Evolutionary conservation across 2,113 vertebrate genomes (phyloP), one percentile per base, ranked within the genome.

Genomic region (Lycaon pictus): DNA sequence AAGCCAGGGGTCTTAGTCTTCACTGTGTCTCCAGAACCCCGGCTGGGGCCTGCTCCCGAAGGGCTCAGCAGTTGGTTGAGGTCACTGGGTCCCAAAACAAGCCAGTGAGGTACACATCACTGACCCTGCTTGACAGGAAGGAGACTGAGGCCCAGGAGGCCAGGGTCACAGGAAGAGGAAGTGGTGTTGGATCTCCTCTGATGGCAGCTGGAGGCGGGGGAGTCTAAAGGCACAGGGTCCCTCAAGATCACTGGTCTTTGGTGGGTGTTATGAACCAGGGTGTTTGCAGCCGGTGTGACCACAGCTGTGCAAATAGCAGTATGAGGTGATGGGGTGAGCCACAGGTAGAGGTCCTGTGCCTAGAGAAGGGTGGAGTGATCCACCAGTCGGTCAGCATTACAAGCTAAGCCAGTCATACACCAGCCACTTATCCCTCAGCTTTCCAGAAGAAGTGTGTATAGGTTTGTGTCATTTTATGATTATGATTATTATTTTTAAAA

Each of bases 351-450:
- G 79, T 23, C 62, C 90, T 6, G 19, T 16, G 65, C 48, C 0
- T 20, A 55, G 48, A 77, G 69, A 48, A 60, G 7, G 16, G 23
- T 3, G 7, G 58, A 88, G 43, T 6, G 17, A 60, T 25, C 11
- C 12, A 2, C 19, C 0, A 0, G 62, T n/a, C 0, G 2, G 53
- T 65, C 51, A 43, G 22, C 27, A 20, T 35, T 55, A 20, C 27
- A 60, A 4, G 4, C 69, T 43, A 22, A 11, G 48, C 77, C 63
- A 62, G 23, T 19, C 19, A 56, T 35, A 11, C 1, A 16, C 72
- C 80, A 32, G 58, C 63, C 76, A 7, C 35, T 32, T 37, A 22
- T 3, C 17, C 56, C 29, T 72, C 65, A 91, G 86, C 80, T 95
- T 87, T 56, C 79, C 63, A 13, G 79, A 67, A 67, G 80, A 89